These are phyloP conservation scores for Neoseiulus cucumeris DNA, from an alignment of 1,140 invertebrate genomes.

Conservation along the genomic window DNA sequence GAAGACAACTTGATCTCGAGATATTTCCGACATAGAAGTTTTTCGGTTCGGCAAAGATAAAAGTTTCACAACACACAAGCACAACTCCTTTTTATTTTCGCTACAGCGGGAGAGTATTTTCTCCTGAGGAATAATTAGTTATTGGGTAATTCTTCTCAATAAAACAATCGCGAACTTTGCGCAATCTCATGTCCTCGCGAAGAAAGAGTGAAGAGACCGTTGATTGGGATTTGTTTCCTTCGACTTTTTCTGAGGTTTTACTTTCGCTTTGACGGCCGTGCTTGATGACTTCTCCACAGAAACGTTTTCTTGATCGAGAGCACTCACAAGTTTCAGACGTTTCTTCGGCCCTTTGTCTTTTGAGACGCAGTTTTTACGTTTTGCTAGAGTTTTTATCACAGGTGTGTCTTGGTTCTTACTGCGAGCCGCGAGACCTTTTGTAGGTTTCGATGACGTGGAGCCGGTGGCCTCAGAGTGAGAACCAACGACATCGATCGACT, in stretches of 20 bases:
- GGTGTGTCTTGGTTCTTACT: neutral
- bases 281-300: too few species aligned
- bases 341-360: neutral
- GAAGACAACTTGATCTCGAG: too few species aligned
- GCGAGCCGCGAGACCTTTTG: neutral
- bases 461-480: neutral
- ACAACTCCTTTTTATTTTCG: too few species aligned
- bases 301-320: neutral
- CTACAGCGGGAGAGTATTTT: too few species aligned
- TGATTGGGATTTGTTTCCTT: neutral
- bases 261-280: neutral
- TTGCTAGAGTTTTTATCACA: neutral
- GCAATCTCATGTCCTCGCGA: neutral
- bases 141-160: too few species aligned
- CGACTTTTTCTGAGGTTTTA: neutral
- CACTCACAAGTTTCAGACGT: neutral
- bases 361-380: neutral
- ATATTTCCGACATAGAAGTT: too few species aligned
- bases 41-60: too few species aligned
- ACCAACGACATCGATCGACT: neutral
- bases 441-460: neutral
- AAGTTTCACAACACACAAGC: too few species aligned
- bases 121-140: too few species aligned
- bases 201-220: neutral
- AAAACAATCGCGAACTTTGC: too few species aligned